Percentiles rank a stretch among this genome's conserved stretches.
These are phyloP conservation scores for Umimayanthus chanpuru DNA, from an alignment of 92 coral and sea anemone genomes.

Conservation along the genomic window DNA sequence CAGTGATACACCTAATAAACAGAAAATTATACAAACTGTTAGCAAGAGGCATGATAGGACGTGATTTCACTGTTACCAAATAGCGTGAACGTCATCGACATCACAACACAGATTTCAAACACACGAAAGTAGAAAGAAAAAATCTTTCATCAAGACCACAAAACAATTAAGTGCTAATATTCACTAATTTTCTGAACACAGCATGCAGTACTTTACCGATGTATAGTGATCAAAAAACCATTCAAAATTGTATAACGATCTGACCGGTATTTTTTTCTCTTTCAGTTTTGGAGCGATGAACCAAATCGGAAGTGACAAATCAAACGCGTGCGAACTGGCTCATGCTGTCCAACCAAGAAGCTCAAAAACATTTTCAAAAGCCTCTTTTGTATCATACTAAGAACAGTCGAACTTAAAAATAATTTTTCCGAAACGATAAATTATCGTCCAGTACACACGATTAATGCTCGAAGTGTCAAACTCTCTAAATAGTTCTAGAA, in stretches of 20 bases:
- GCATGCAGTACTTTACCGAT: neutral
- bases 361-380: conserved; percentile 4
- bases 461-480: neutral
- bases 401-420: neutral
- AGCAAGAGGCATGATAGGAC: neutral
- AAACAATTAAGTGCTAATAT: neutral
- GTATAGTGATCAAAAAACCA: neutral
- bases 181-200: neutral
- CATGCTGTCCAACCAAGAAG: neutral
- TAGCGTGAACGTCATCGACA: conserved; percentile 6
- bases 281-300: neutral
- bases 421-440: neutral
- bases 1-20: conserved; percentile 79
- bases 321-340: conserved; percentile 3
- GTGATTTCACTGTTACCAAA: neutral
- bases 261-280: conserved; percentile 25
- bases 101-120: neutral
- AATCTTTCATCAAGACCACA: neutral
- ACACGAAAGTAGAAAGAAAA: neutral
- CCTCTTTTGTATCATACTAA: neutral
- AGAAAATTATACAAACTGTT: neutral
- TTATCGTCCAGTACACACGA: neutral
- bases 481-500: conserved; percentile 5
- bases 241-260: neutral
- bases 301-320: conserved; percentile 31